These are phyloP conservation scores for Acrobasis suavella DNA, from an alignment of 2,888 invertebrate genomes.

Conservation along the genomic window DNA sequence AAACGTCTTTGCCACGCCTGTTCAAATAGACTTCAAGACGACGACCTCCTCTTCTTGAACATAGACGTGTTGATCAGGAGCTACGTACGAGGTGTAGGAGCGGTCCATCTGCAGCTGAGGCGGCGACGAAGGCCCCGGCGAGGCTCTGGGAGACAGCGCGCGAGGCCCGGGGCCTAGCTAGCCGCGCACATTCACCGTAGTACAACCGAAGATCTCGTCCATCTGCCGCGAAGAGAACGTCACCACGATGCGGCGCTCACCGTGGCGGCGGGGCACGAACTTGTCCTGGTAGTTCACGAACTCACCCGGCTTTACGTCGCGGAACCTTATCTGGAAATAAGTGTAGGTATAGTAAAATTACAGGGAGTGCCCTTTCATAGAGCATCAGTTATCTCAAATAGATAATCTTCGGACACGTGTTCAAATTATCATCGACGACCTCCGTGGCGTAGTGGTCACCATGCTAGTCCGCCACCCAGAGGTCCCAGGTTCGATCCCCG, in stretches of 20 bases:
- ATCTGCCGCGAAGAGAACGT: conserved; percentile 86
- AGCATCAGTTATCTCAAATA: no score
- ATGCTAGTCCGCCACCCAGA: no score
- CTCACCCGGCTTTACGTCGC: conserved; percentile 85
- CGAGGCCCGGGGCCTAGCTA: conserved; percentile 75
- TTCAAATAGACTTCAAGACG: conserved; percentile 63
- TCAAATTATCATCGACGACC: no score
- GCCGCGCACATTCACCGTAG: conserved; percentile 78
- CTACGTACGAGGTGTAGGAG: conserved; percentile 59
- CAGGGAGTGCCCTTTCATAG: no score
- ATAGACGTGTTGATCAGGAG: conserved; percentile 66
- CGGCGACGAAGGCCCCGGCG: conserved; percentile 66
- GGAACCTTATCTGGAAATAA: conserved; percentile 70
- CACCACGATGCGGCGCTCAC: conserved; percentile 84
- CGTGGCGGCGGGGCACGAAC: conserved; percentile 82
- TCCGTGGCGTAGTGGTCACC: no score
- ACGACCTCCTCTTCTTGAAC: conserved; percentile 73
- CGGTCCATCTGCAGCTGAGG: conserved; percentile 66
- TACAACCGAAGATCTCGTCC: conserved; percentile 84
- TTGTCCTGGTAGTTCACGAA: conserved; percentile 83
- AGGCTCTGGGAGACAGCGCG: conserved; percentile 59
- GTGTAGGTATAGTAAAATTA: conserved; percentile 8
- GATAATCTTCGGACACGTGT: no score
- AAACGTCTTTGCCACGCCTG: conserved; percentile 25
- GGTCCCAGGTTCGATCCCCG: no score